These are phyloP conservation scores for Laothoe populi DNA, from an alignment of 2,888 invertebrate genomes.

Conservation along the genomic window DNA sequence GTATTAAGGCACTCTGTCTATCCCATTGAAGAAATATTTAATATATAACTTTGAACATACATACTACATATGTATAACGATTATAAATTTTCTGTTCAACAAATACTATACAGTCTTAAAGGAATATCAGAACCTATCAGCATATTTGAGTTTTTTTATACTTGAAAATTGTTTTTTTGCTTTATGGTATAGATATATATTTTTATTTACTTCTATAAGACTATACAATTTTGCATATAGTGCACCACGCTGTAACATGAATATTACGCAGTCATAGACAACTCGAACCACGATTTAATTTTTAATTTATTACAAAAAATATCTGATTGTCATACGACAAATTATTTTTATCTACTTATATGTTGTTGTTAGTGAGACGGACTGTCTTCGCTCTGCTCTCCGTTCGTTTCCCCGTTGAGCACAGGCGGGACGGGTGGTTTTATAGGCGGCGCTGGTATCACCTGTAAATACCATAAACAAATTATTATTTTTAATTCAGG, in stretches of 20 bases:
- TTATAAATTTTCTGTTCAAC: neutral
- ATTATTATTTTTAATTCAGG: slow-evolving; percentile 16
- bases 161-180: neutral
- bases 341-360: slow-evolving; percentile 32
- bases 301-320: slow-evolving; percentile 40
- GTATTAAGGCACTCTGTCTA: neutral
- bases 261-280: slow-evolving; percentile 35
- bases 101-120: slow-evolving; percentile 9
- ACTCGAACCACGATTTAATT: slow-evolving; percentile 35
- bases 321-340: slow-evolving; percentile 47
- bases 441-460: slow-evolving; percentile 79
- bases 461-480: slow-evolving; percentile 52
- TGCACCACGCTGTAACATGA: slow-evolving; percentile 31
- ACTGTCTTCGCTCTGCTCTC: slow-evolving; percentile 56
- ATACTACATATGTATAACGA: slow-evolving; percentile 13
- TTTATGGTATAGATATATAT: neutral
- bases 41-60: neutral
- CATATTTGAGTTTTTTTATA: neutral
- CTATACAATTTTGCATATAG: slow-evolving; percentile 15
- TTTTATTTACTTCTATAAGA: neutral
- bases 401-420: slow-evolving; percentile 71
- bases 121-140: no score
- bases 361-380: slow-evolving; percentile 27
- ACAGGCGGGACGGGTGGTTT: slow-evolving; percentile 62
- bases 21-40: neutral